Evolutionary conservation across 2,888 invertebrate species (phyloP).

Genomic region (Drosophila paucipuncta): DNA sequence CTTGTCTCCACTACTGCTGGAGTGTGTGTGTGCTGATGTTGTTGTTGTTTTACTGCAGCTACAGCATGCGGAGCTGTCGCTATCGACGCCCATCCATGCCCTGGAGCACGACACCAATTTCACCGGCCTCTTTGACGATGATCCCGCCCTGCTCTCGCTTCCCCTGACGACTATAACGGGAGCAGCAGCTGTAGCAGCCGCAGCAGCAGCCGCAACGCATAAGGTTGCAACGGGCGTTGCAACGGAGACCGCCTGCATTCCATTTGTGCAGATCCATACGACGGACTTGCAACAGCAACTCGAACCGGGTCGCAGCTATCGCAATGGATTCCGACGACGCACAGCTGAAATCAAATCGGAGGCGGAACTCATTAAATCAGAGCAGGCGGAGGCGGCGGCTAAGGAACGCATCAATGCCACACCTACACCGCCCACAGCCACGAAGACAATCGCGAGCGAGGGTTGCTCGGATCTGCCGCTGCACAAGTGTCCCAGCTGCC

Average conservation of each 20-base stretch:
- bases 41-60: slow-evolving; percentile 44
- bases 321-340: slow-evolving; percentile 80
- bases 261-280: slow-evolving; percentile 84
- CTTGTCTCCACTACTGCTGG: slow-evolving; percentile 8
- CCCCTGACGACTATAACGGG: slow-evolving; percentile 23
- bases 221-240: slow-evolving; percentile 9
- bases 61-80: slow-evolving; percentile 57
- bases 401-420: slow-evolving; percentile 80
- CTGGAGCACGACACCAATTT: slow-evolving; percentile 66
- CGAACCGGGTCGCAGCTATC: slow-evolving; percentile 77
- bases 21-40: slow-evolving; percentile 16
- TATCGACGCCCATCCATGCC: slow-evolving; percentile 70
- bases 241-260: slow-evolving; percentile 55
- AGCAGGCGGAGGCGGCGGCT: slow-evolving; percentile 73
- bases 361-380: slow-evolving; percentile 85
- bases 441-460: slow-evolving; percentile 26
- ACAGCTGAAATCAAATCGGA: slow-evolving; percentile 83
- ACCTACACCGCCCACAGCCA: slow-evolving; percentile 76
- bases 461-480: slow-evolving; percentile 33
- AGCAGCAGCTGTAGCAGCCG: slow-evolving; percentile 1
- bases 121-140: slow-evolving; percentile 66
- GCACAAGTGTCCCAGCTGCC: slow-evolving; percentile 81
- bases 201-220: slow-evolving; percentile 20
- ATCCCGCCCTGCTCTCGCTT: slow-evolving; percentile 45
- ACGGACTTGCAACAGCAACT: slow-evolving; percentile 80